A percentile compares a stretch with the other conserved stretches of the same genome.
Evolutionary conservation across 2,797 vertebrate species (phyloP).

Genomic region (Catharus ustulatus): DNA sequence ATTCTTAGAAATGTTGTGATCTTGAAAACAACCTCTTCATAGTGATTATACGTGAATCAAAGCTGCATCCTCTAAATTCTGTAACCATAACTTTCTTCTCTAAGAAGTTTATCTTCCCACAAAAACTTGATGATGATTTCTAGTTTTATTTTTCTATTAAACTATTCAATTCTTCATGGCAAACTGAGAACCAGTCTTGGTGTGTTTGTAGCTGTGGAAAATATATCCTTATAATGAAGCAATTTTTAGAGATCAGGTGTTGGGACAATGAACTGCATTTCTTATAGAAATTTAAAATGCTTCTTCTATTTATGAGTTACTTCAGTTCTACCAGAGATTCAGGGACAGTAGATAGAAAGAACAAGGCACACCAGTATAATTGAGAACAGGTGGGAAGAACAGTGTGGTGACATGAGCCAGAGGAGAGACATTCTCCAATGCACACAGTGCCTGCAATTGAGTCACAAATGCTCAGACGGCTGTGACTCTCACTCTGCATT

Average conservation of each 20-base stretch:
- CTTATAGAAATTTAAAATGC: background rate
- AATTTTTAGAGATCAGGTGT: background rate
- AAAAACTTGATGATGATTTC: background rate
- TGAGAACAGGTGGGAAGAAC: background rate
- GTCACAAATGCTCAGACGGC: background rate
- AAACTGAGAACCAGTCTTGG: background rate
- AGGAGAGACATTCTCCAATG: background rate
- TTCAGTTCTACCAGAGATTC: background rate
- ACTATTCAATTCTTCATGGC: background rate
- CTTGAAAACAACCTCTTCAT: background rate
- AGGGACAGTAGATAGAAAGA: background rate
- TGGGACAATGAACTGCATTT: background rate
- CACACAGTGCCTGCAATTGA: background rate
- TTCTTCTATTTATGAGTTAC: background rate
- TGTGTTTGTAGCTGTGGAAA: background rate
- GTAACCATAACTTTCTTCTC: background rate
- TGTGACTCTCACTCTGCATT: rapidly evolving
- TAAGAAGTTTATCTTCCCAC: background rate
- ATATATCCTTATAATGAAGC: background rate
- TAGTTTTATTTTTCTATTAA: background rate
- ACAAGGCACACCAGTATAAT: background rate
- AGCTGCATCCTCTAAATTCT: background rate
- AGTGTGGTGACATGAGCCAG: background rate
- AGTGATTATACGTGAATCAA: background rate
- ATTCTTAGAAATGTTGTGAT: background rate